Percentiles rank a stretch among this genome's conserved stretches.
Conservation (phyloP, 2,113 vertebrate genomes). For the Rissa tridactyla region DNA sequence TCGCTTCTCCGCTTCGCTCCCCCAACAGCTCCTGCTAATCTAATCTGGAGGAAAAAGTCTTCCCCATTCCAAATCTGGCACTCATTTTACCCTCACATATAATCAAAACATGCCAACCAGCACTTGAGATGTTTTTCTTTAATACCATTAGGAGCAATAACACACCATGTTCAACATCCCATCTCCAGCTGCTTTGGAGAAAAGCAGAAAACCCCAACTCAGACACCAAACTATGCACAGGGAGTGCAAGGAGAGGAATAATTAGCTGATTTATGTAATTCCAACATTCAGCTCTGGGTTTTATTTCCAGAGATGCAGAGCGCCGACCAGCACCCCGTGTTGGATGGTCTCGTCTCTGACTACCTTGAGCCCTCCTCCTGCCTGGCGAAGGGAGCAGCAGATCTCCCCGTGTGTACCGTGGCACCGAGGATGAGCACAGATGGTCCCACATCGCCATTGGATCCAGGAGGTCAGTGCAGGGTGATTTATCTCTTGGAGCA, state of each 20-base stretch:
- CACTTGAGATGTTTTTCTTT: slow-evolving; percentile 51
- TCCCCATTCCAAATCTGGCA: slow-evolving; percentile 31
- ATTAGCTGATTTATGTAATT: slow-evolving; percentile 28
- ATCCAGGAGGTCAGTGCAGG: neutral
- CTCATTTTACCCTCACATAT: slow-evolving; percentile 35
- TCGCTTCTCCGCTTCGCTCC: neutral
- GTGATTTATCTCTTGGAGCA: neutral
- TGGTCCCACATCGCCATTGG: neutral
- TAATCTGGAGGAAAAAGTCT: neutral
- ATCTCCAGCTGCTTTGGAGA: slow-evolving; percentile 60
- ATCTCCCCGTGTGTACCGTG: neutral
- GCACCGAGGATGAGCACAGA: neutral
- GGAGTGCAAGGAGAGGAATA: neutral
- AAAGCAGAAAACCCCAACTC: slow-evolving; percentile 37
- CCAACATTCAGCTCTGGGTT: neutral
- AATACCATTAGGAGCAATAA: slow-evolving; percentile 63
- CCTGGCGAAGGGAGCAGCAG: neutral
- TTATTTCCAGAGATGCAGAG: neutral
- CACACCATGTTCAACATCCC: slow-evolving; percentile 53
- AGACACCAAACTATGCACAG: neutral
- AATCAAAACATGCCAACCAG: slow-evolving; percentile 51
- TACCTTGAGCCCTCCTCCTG: neutral
- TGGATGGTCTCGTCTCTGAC: neutral
- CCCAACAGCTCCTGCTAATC: neutral
- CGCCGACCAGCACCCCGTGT: neutral